Percentiles rank a stretch among this genome's conserved stretches.
These are phyloP conservation scores for Leptosomus discolor DNA, from an alignment of 2,113 vertebrate species.

Conservation along the genomic window DNA sequence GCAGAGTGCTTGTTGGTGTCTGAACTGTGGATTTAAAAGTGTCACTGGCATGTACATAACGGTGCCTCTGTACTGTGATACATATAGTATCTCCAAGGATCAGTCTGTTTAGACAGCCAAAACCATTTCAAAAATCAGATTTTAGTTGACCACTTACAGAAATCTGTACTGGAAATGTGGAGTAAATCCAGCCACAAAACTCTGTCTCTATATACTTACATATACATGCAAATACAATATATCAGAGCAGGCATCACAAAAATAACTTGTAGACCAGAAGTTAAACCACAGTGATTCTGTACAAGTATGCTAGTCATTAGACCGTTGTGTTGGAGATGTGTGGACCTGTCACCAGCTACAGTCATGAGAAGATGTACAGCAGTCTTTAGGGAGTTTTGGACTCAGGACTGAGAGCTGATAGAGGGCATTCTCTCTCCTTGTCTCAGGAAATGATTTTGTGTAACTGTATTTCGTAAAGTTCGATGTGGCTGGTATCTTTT, in stretches of 20 bases:
- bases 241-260: neutral
- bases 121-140: neutral
- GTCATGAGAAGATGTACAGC: neutral
- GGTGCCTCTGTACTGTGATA: neutral
- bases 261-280: neutral
- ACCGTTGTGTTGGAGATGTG: neutral
- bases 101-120: neutral
- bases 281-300: neutral
- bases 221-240: neutral
- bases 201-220: neutral
- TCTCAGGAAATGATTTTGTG: neutral
- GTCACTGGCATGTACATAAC: neutral
- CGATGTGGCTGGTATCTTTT: neutral
- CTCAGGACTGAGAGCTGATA: neutral
- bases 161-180: neutral
- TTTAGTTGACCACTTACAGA: neutral
- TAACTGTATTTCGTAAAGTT: neutral
- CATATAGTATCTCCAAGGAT: neutral
- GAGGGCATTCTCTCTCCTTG: neutral
- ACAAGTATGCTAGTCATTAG: neutral
- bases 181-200: neutral
- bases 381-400: neutral
- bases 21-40: neutral
- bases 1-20: neutral
- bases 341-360: neutral